These are phyloP conservation scores for Hypomesus transpacificus DNA, from an alignment of 2,113 vertebrate genomes.

Conservation along the genomic window DNA sequence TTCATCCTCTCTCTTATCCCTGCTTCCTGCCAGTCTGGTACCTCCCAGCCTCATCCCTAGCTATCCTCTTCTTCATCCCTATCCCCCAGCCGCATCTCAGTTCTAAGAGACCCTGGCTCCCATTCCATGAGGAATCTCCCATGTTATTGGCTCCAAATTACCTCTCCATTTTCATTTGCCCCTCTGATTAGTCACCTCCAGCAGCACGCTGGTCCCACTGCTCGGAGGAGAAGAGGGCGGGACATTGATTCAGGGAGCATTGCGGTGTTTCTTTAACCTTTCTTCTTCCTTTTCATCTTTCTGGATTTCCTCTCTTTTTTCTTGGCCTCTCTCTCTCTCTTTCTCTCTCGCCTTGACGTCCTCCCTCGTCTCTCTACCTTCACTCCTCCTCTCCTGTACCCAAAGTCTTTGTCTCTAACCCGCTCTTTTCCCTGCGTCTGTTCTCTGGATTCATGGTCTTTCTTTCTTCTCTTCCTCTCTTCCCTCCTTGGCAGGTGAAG, in stretches of 20 bases:
- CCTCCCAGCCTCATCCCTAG: constrained; percentile 6
- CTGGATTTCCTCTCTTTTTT: background rate
- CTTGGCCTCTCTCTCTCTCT: background rate
- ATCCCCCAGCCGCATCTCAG: background rate
- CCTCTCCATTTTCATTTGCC: constrained; percentile 62
- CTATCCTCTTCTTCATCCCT: background rate
- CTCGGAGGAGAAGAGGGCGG: constrained; percentile 17
- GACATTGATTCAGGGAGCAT: background rate
- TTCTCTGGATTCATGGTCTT: background rate
- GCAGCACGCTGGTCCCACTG: constrained; percentile 27
- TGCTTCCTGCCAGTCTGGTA: constrained; percentile 2
- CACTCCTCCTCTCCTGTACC: background rate
- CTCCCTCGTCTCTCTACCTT: too few species aligned
- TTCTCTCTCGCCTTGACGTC: background rate
- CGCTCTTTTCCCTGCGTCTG: background rate
- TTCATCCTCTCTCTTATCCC: background rate
- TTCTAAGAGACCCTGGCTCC: background rate
- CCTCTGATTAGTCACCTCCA: constrained; percentile 48
- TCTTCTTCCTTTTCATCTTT: background rate
- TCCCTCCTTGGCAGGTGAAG: constrained; percentile 29
- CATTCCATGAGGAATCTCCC: constrained; percentile 28
- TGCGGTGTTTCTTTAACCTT: constrained; percentile 15
- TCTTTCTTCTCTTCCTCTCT: background rate
- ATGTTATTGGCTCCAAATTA: constrained; percentile 55
- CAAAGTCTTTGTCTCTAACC: background rate